Conservation (phyloP, 2,888 invertebrate genomes). For the Tiliacea citrago region DNA sequence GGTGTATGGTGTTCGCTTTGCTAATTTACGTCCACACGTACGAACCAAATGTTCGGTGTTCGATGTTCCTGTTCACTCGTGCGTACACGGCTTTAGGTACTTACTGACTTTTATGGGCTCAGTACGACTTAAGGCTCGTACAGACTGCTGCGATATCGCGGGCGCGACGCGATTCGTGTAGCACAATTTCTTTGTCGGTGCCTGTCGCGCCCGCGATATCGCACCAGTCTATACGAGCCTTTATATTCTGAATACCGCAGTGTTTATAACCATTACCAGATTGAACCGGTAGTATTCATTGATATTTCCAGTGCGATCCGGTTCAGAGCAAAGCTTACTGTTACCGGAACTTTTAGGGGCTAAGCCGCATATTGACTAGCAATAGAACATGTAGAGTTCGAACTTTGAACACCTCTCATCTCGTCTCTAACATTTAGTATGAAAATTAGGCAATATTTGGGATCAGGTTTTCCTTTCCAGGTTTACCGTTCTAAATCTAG, state of each 20-base stretch:
- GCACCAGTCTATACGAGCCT: too few relatives aligned
- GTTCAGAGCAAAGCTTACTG: constrained; percentile 30
- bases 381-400: neutral
- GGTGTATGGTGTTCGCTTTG: too few relatives aligned
- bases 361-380: neutral
- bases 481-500: neutral
- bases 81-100: too few relatives aligned
- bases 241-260: constrained; percentile 11
- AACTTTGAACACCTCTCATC: neutral
- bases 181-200: too few relatives aligned
- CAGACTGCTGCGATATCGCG: too few relatives aligned
- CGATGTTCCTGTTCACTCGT: too few relatives aligned
- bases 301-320: constrained; percentile 38
- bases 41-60: too few relatives aligned
- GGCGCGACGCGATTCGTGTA: too few relatives aligned
- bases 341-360: constrained; percentile 37
- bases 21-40: too few relatives aligned
- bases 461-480: neutral
- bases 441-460: neutral
- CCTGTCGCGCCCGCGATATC: too few relatives aligned
- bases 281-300: constrained; percentile 34
- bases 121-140: constrained; percentile 12
- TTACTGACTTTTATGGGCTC: too few relatives aligned
- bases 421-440: neutral
- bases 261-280: constrained; percentile 21